Conservation (phyloP, 2,888 invertebrate species). For the Boloria selene region DNA sequence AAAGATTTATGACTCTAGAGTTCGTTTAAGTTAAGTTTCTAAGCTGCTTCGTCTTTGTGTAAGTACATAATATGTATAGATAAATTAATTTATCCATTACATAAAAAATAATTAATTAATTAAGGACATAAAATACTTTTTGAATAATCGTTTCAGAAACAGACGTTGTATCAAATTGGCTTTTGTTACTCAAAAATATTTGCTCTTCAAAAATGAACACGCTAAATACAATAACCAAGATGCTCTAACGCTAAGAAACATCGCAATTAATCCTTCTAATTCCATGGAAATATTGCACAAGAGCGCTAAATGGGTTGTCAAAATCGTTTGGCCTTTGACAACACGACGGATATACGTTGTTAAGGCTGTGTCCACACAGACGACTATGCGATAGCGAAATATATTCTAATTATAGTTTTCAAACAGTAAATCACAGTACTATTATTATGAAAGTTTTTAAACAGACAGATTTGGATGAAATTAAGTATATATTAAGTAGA, state of each 20-base stretch:
- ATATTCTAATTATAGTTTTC: not conserved
- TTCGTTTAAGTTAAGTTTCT: too few species aligned
- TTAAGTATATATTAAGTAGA: too few species aligned
- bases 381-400: not conserved
- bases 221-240: slow-evolving; percentile 4
- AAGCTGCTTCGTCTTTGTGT: too few species aligned
- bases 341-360: slow-evolving; percentile 20
- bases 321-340: slow-evolving; percentile 41
- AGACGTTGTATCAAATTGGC: not conserved
- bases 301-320: slow-evolving; percentile 36
- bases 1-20: too few species aligned
- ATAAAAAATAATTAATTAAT: too few species aligned
- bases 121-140: too few species aligned
- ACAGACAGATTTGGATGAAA: too few species aligned
- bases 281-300: slow-evolving; percentile 38
- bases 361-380: slow-evolving; percentile 2
- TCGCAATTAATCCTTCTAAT: slow-evolving; percentile 37
- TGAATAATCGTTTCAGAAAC: too few species aligned
- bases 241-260: slow-evolving; percentile 19
- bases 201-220: slow-evolving; percentile 5
- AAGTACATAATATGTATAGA: too few species aligned
- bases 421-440: not conserved
- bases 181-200: slow-evolving; percentile 9
- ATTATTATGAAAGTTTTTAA: not conserved
- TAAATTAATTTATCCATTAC: too few species aligned